A percentile compares a stretch with the other conserved stretches of the same genome.
These are phyloP conservation scores for Sebastes itinus DNA, from an alignment of 2,797 vertebrate species.

Conservation along the genomic window DNA sequence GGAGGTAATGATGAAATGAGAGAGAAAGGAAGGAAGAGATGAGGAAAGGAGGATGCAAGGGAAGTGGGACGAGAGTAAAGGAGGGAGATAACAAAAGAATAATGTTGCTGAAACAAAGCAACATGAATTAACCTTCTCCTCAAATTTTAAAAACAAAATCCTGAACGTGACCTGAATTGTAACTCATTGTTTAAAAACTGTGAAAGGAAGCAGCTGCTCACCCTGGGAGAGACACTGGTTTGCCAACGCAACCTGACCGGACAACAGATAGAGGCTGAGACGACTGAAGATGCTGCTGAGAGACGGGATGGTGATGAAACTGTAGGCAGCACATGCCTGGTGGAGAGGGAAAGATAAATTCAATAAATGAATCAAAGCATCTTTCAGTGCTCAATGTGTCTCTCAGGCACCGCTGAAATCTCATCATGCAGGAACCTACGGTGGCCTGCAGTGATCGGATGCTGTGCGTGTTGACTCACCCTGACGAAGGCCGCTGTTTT, in stretches of 20 bases:
- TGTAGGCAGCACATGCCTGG: conserved; percentile 97
- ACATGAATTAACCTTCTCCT: background rate
- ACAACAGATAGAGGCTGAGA: conserved; percentile 93
- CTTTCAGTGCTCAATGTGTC: background rate
- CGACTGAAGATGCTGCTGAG: conserved; percentile 92
- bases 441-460: background rate
- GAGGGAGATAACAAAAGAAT: background rate
- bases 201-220: conserved; percentile 71
- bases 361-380: no score
- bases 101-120: background rate
- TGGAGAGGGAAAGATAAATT: background rate
- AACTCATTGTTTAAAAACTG: rapidly evolving
- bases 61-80: background rate
- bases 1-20: background rate
- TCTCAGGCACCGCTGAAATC: background rate
- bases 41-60: background rate
- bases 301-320: conserved; percentile 98
- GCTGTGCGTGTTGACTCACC: conserved; percentile 78
- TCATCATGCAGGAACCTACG: background rate
- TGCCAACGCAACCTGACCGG: conserved; percentile 94
- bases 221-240: conserved; percentile 99
- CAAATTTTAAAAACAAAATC: background rate
- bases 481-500: conserved; percentile 97
- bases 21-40: background rate
- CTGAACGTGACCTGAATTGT: background rate